Conservation (phyloP, 2,888 invertebrate genomes). For the Liopterus haemorrhoidalis region DNA sequence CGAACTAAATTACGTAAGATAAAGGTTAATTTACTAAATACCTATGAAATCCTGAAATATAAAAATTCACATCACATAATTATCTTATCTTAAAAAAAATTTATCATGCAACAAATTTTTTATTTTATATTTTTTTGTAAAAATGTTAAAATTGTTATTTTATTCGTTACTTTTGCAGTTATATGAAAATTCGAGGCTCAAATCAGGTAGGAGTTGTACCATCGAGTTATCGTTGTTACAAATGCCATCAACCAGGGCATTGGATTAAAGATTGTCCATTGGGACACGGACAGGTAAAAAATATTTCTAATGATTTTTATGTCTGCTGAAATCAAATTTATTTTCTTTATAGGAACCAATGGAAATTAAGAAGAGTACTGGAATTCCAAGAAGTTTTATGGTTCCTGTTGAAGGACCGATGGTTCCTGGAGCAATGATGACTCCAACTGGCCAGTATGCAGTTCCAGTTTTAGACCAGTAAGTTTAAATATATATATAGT, state of each 20-base stretch:
- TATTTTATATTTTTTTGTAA: slow-evolving; percentile 3
- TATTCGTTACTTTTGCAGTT: slow-evolving; percentile 55
- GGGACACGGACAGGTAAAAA: slow-evolving; percentile 51
- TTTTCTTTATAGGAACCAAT: slow-evolving; percentile 53
- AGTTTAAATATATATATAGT: slow-evolving; percentile 40
- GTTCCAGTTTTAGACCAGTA: slow-evolving; percentile 85
- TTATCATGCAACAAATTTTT: not conserved
- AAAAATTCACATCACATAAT: too few species aligned
- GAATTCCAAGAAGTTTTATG: slow-evolving; percentile 95
- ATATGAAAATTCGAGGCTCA: slow-evolving; percentile 80
- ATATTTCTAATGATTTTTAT: slow-evolving; percentile 17
- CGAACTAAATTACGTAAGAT: too few species aligned
- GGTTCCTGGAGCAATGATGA: slow-evolving; percentile 88
- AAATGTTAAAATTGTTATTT: slow-evolving; percentile 3
- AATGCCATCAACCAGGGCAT: slow-evolving; percentile 92
- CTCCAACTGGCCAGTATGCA: slow-evolving; percentile 79
- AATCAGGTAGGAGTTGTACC: slow-evolving; percentile 88
- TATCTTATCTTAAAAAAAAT: too few species aligned
- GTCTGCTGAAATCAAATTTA: slow-evolving; percentile 30
- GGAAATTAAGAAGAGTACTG: slow-evolving; percentile 90
- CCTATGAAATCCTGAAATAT: too few species aligned
- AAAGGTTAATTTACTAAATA: too few species aligned
- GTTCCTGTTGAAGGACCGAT: slow-evolving; percentile 84
- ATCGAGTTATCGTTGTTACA: slow-evolving; percentile 86
- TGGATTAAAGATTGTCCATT: slow-evolving; percentile 96